Base-by-base conservation (phyloP, 2,797 vertebrate genomes). In the Pitangus sulphuratus region DNA sequence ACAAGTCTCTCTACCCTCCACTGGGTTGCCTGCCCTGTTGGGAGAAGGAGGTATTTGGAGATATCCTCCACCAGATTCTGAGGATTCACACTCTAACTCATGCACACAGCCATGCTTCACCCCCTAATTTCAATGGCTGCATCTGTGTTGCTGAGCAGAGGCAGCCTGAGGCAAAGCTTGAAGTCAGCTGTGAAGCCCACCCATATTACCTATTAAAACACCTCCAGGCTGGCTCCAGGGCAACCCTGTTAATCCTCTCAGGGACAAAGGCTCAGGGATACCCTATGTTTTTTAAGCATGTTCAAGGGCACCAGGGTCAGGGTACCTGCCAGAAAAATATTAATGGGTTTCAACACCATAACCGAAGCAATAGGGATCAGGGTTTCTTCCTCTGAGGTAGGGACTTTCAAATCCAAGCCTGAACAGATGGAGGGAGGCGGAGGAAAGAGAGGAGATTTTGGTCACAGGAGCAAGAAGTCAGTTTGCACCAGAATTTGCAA, bases 191-290 rank as follows among this genome's bases (percentile, higher is more conserved):
- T 53, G 87, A 64, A 85, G 91, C 89, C 93, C 93, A 94, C 93
- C 93, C 48, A 0, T 64, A 60, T 77, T 89, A 95, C 91, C 89
- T 80, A 89, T 64, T 51, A 62, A 88, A 94, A 87, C 51, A 83
- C 91, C 94, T 93, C 25, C 95, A 62, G 89, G 95, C 91, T 94
- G 91, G 93, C 96, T 95, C 51, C 91, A 57, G 89, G 94, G 94
- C 87, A 97, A 12, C 71, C 71, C 93, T 97, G 94, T 66, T 92
- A 91, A 94, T 94, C 89, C 89, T 93, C 87, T 37, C 87, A 94
- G 93, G 96, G 94, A 85, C 82, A 95, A 94, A 87, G 93, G 78
- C 82, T 89, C 68, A 68, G 91, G 75, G 84, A 95, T 83, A 89
- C 68, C 79, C 75, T 80, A 11, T 71, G 72, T 9, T 71, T 81